Evolutionary conservation across 2,797 vertebrate genomes (phyloP).

Genomic region (Oreochromis mossambicus): DNA sequence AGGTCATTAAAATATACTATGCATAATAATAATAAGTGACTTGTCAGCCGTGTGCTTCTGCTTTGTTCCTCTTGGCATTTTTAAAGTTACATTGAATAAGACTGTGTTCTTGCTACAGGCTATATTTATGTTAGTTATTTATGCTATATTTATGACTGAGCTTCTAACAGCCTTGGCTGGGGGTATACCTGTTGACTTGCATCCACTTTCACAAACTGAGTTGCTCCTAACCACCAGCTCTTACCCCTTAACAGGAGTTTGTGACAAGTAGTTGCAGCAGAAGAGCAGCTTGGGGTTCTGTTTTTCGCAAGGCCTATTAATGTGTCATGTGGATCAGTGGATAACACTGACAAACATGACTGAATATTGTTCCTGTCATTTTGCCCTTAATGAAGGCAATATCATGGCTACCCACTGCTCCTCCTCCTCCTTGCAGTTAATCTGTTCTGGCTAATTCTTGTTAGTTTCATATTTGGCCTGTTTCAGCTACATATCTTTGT

Average conservation of each 20-base stretch:
- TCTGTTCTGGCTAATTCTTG: background rate
- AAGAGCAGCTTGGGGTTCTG: background rate
- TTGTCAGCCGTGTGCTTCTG: background rate
- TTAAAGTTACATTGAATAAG: background rate
- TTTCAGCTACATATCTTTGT: background rate
- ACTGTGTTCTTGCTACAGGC: background rate
- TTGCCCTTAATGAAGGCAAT: background rate
- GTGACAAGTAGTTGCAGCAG: background rate
- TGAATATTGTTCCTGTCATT: background rate
- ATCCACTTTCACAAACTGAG: background rate
- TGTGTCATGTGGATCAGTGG: background rate
- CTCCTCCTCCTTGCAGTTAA: background rate
- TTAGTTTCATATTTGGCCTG: background rate
- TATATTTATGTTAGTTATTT: background rate
- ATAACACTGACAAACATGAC: rapidly evolving
- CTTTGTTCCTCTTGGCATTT: background rate
- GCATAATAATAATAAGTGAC: background rate
- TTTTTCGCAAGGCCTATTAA: background rate
- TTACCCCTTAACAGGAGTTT: background rate
- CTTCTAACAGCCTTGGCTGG: background rate
- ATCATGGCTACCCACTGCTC: background rate
- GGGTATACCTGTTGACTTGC: background rate
- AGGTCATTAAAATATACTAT: background rate
- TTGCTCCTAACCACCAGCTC: background rate
- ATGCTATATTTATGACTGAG: background rate